Evolutionary conservation across 2,113 vertebrate genomes (phyloP).

Genomic region (Morone saxatilis): DNA sequence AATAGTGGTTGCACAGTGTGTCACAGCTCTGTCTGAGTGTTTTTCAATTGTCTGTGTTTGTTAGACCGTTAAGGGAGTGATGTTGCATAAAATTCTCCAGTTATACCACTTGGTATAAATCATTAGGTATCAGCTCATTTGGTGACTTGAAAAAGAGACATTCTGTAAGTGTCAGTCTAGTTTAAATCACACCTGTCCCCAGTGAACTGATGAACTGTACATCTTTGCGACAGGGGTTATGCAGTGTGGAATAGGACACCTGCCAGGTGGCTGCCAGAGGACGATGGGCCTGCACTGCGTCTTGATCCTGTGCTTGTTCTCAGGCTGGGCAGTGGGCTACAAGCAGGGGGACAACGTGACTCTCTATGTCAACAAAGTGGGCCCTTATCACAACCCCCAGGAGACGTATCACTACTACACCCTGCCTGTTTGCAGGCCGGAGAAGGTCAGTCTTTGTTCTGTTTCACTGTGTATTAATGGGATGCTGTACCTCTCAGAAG

Average conservation of each 20-base stretch:
- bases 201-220: slow-evolving; percentile 30
- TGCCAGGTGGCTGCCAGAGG: slow-evolving; percentile 50
- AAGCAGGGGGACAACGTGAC: slow-evolving; percentile 88
- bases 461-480: background rate
- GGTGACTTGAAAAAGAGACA: background rate
- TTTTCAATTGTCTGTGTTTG: slow-evolving; percentile 12
- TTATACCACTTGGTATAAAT: background rate
- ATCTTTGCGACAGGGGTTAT: slow-evolving; percentile 65
- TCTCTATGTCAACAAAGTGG: slow-evolving; percentile 95
- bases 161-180: background rate
- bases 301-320: slow-evolving; percentile 79
- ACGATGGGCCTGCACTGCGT: slow-evolving; percentile 69
- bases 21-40: background rate
- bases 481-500: slow-evolving; percentile 8
- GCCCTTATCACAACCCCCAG: slow-evolving; percentile 95
- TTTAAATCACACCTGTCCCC: slow-evolving; percentile 15
- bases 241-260: slow-evolving; percentile 58
- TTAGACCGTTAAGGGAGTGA: background rate
- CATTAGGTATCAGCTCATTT: background rate
- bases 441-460: slow-evolving; percentile 83
- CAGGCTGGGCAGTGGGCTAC: slow-evolving; percentile 82
- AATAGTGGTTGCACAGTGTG: background rate
- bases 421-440: slow-evolving; percentile 91
- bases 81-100: slow-evolving; percentile 11
- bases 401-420: slow-evolving; percentile 96